Conservation (phyloP, 2,113 vertebrate species). For the Pedionomus torquatus region DNA sequence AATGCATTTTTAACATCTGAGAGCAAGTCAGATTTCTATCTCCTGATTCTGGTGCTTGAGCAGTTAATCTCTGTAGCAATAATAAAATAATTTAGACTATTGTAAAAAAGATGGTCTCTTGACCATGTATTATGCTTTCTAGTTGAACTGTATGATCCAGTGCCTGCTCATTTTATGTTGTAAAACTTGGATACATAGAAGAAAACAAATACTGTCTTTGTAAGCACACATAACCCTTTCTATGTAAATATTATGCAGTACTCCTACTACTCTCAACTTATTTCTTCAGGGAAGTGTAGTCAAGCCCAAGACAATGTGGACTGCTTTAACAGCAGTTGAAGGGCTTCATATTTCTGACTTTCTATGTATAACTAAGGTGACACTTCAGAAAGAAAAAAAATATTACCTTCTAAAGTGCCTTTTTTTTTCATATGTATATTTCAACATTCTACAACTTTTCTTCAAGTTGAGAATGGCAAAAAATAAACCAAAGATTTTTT, state of each 20-base stretch:
- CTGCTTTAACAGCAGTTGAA: not conserved
- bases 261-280: not conserved
- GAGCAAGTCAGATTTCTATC: not conserved
- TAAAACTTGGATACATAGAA: not conserved
- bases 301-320: not conserved
- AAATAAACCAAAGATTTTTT: accelerated
- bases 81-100: not conserved
- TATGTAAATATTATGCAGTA: not conserved
- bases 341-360: not conserved
- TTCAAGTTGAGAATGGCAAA: not conserved
- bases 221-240: not conserved
- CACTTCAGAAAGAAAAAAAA: not conserved
- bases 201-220: not conserved
- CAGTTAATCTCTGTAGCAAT: not conserved
- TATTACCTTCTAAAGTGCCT: too few species aligned
- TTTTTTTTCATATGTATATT: not conserved
- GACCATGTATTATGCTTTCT: not conserved
- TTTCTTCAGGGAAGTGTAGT: not conserved
- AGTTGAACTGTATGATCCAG: not conserved
- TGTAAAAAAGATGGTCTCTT: not conserved
- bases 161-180: not conserved
- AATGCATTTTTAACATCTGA: not conserved
- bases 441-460: not conserved
- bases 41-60: not conserved
- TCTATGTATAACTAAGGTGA: not conserved